Conservation (phyloP, 92 coral and sea anemone genomes). For the Blastomussa wellsi region DNA sequence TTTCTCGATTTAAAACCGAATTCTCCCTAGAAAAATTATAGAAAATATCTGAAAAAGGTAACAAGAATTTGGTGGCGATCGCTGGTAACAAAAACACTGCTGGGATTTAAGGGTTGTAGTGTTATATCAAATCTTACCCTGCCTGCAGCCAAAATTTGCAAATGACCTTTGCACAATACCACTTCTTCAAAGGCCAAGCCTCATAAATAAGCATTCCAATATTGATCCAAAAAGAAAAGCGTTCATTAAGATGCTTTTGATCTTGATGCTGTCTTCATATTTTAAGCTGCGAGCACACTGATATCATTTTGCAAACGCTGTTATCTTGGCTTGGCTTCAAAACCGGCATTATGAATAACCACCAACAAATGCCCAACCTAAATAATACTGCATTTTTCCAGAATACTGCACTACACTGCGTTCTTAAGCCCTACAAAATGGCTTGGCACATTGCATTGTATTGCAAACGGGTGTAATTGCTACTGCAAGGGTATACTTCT, state of each 20-base stretch:
- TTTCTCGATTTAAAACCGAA: background rate
- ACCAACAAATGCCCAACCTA: background rate
- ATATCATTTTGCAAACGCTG: too few species aligned
- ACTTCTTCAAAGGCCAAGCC: slow-evolving; percentile 14
- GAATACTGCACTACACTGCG: background rate
- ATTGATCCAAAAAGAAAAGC: background rate
- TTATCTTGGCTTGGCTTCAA: background rate
- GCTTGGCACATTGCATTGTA: background rate
- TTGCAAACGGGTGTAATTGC: background rate
- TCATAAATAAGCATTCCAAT: slow-evolving; percentile 34
- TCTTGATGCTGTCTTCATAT: background rate
- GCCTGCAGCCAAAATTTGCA: slow-evolving; percentile 14
- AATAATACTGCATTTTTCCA: too few species aligned
- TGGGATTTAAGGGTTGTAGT: background rate
- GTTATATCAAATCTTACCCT: background rate
- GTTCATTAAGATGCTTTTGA: background rate
- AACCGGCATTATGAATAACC: background rate
- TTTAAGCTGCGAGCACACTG: background rate
- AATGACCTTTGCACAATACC: background rate
- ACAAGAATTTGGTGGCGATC: background rate
- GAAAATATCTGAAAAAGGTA: background rate
- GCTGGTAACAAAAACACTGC: background rate
- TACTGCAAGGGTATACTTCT: too few species aligned
- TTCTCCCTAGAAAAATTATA: background rate
- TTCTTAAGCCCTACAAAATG: background rate